Evolutionary conservation across 2,888 invertebrate genomes (phyloP).

Genomic region (Cataglyphis cursor): DNA sequence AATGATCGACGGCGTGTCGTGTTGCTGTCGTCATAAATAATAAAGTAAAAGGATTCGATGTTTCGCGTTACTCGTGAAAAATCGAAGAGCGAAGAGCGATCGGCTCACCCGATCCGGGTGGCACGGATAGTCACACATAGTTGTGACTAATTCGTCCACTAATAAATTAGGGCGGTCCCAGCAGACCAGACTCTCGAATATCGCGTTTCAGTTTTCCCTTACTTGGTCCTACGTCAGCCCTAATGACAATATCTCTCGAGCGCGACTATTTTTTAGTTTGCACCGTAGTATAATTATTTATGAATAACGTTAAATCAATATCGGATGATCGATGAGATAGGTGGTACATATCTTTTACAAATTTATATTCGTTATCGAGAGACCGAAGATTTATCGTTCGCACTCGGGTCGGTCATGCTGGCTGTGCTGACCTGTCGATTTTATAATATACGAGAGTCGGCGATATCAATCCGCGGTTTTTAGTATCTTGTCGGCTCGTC

Average conservation of each 20-base stretch:
- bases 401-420: slow-evolving; percentile 54
- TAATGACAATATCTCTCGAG: slow-evolving; percentile 17
- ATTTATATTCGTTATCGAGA: slow-evolving; percentile 64
- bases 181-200: slow-evolving; percentile 27
- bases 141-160: slow-evolving; percentile 64
- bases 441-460: slow-evolving; percentile 41
- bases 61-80: background rate
- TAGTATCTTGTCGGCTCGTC: slow-evolving; percentile 37
- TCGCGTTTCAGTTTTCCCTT: slow-evolving; percentile 66
- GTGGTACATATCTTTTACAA: slow-evolving; percentile 44
- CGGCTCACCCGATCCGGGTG: slow-evolving; percentile 13
- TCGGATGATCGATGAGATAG: slow-evolving; percentile 39
- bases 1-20: slow-evolving; percentile 49
- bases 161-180: slow-evolving; percentile 59
- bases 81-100: slow-evolving; percentile 13
- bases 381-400: slow-evolving; percentile 55
- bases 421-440: slow-evolving; percentile 50
- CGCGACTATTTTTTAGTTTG: slow-evolving; percentile 5
- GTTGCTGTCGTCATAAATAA: slow-evolving; percentile 69
- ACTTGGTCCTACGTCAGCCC: background rate
- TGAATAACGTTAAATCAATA: background rate
- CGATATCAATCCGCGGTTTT: slow-evolving; percentile 57
- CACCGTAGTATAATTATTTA: background rate
- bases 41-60: slow-evolving; percentile 63
- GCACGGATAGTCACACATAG: slow-evolving; percentile 44